Base-by-base conservation (phyloP, 1,140 invertebrate genomes). In the Meloidogyne floridensis region DNA sequence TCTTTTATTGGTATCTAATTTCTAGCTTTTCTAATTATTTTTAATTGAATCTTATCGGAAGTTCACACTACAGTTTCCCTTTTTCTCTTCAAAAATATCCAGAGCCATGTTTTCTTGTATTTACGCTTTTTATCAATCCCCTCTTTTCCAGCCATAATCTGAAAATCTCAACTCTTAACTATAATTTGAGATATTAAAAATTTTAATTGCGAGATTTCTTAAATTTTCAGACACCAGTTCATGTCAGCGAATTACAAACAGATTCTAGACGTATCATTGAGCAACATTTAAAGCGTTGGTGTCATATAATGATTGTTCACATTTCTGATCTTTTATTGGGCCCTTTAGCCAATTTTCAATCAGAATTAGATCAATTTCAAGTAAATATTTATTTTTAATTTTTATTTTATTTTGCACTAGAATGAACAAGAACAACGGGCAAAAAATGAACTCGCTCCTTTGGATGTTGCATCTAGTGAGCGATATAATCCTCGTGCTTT, bases 211-310 rank as follows among this genome's bases (percentile, higher is more conserved):
- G 20, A 20, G 20, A 20, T 20, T 20, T 20, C 20, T 47, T 47
- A 6, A 47, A 6, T 70, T 86, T 87, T 83, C 51, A 88, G 87
- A 71, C 88, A 54, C 88, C 88, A 4, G 82, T 89, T 5, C 89
- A 90, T 56, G 80, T 90, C 10, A 85, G 82, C 32, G 88, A 89
- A 81, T 76, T 84, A 11, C 83, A 87, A 71, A 84, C 84, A 20
- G 88, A 89, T 73, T 84, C 85, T 76, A 83, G 89, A 20, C 77
- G 86, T 51, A 85, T 90, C n/a, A 84, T 89, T 65, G 88, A 89
- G 53, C 59, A 77, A 8, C 81, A 86, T 51, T 56, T 89, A 71
- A 87, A 84, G 20, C 84, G 86, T 11, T 81, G 84, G 76, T 87
- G 86, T 70, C 87, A 88, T 47, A 53, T 82, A 11, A 73, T 87